Evolutionary conservation across 2,113 vertebrate genomes (phyloP).

Genomic region (Neolamprologus kungweensis): DNA sequence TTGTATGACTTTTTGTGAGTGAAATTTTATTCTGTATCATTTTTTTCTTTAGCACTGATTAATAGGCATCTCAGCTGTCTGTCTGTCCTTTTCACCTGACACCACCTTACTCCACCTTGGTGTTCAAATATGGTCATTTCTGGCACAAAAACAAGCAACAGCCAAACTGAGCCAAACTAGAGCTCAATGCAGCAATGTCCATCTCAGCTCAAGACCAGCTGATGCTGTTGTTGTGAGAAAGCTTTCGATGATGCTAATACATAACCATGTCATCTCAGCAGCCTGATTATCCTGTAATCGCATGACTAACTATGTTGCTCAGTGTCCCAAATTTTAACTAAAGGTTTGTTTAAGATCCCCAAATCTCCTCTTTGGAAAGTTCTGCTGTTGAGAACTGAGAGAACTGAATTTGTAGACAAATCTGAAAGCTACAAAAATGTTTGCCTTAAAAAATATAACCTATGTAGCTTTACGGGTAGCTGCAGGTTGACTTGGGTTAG

Average conservation of each 20-base stretch:
- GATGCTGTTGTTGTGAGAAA: not conserved
- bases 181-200: not conserved
- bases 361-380: not conserved
- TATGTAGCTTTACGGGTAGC: not conserved
- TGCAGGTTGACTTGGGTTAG: not conserved
- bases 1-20: not conserved
- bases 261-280: not conserved
- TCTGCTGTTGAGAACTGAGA: not conserved
- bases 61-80: not conserved
- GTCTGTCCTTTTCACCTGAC: not conserved
- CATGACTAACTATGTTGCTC: not conserved
- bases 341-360: not conserved
- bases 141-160: not conserved
- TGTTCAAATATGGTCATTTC: not conserved
- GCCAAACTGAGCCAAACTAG: not conserved
- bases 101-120: accelerated
- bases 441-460: not conserved
- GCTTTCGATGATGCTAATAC: not conserved
- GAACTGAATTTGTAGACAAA: not conserved
- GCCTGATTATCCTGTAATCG: not conserved
- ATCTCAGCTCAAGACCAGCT: not conserved
- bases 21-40: accelerated
- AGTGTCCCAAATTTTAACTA: not conserved
- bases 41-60: not conserved
- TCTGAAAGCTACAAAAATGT: accelerated